Conservation (phyloP, 2,113 vertebrate genomes). For the Hemichromis elongatus region DNA sequence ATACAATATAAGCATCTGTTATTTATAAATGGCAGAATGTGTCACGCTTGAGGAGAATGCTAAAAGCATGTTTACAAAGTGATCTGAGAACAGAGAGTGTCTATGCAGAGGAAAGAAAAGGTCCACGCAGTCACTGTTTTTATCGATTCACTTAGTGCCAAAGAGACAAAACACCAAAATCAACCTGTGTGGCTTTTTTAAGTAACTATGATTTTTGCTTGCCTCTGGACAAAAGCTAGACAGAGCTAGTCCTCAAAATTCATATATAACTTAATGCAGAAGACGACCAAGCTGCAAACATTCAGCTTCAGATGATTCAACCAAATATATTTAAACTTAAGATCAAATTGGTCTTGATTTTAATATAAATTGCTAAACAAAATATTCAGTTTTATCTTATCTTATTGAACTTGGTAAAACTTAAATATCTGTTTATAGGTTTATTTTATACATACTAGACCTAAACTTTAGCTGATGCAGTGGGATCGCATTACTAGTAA, state of each 20-base stretch:
- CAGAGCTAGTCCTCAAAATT: not conserved
- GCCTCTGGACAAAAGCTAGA: not conserved
- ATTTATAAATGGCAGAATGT: conserved; percentile 35
- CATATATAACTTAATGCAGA: not conserved
- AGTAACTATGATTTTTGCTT: not conserved
- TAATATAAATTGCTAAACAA: not conserved
- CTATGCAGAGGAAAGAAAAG: not conserved
- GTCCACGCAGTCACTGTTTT: not conserved
- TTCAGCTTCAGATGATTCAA: not conserved
- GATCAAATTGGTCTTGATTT: not conserved
- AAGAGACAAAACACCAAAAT: not conserved
- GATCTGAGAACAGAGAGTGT: not conserved
- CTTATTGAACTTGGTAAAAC: too few relatives aligned
- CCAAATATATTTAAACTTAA: not conserved
- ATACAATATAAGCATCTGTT: conserved; percentile 39
- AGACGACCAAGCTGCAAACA: not conserved
- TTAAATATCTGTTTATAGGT: too few relatives aligned
- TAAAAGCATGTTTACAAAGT: conserved; percentile 11
- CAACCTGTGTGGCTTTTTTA: not conserved
- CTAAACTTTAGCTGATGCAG: not conserved
- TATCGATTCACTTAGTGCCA: not conserved
- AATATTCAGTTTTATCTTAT: not conserved
- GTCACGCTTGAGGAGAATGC: conserved; percentile 67
- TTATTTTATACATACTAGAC: not conserved
- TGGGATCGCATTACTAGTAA: not conserved